Base-by-base conservation (phyloP, 2,113 vertebrate species). In the Opisthocomus hoazin region DNA sequence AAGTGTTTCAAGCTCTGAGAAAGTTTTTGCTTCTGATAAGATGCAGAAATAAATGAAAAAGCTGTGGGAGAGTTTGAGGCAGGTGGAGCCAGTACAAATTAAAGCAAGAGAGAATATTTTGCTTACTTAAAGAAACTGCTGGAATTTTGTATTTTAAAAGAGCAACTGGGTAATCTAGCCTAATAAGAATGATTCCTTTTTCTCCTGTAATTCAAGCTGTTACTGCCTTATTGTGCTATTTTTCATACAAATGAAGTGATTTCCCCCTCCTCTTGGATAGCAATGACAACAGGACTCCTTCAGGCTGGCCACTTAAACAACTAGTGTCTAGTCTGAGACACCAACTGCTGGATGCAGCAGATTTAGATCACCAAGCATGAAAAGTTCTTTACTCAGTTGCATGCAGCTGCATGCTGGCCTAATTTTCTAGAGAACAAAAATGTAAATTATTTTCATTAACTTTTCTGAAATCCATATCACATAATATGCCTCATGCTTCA, bases 241-340 rank as follows among this genome's bases (percentile, higher is more conserved):
- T 93, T 92, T 95, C 91, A 87, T 87, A 89, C 61, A 96, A 93
- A 94, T 92, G 69, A 90, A 96, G 88, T 81, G 54, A 79, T 94
- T 95, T 92, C 57, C 53, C 39, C 41, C 23, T 92, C 69, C 1
- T 3, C 76, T 69, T 92, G 37, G 18, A 32, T 30, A 69, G 58
- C 65, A 93, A 84, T 91, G 86, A 93, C 86, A 91, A 82, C 39
- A 65, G 36, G 37, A 77, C 61, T 87, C 87, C 84, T 93, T 76
- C 0, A 17, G 85, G 88, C 86, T 84, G 58, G 19, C 63, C 30
- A 41, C 36, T 93, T 95, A 86, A 91, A 84, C 80, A 86, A 80
- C 76, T 41, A 73, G 73, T 24, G 45, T 81, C 84, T 92, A 57
- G 69, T 84, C 68, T 89, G 73, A 92, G 57, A 41, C 53, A 75